These are phyloP conservation scores for Philhelius pedissequus DNA, from an alignment of 2,888 invertebrate species.

Conservation along the genomic window DNA sequence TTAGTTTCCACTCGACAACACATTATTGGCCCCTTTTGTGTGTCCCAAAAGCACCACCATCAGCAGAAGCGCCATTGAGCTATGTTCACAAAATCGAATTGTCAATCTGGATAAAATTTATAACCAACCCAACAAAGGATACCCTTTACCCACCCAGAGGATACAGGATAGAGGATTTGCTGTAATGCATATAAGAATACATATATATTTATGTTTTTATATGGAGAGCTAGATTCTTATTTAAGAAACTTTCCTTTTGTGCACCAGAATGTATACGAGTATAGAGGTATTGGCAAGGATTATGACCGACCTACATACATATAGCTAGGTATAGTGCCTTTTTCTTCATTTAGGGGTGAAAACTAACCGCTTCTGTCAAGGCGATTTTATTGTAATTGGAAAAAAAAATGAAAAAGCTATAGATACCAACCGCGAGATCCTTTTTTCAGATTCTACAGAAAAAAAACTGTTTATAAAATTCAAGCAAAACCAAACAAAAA, in stretches of 20 bases:
- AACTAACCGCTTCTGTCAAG: conserved; percentile 7
- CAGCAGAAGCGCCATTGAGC: conserved; percentile 60
- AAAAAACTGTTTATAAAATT: conserved; percentile 17
- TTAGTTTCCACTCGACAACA: conserved; percentile 67
- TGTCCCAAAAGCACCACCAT: conserved; percentile 28
- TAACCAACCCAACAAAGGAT: conserved; percentile 55
- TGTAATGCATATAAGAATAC: conserved; percentile 1
- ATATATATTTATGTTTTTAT: not conserved
- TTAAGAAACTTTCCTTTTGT: conserved; percentile 21
- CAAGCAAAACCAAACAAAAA: conserved; percentile 22
- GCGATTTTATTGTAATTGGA: conserved; percentile 53
- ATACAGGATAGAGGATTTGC: conserved; percentile 35
- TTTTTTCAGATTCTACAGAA: not conserved
- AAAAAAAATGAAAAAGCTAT: conserved; percentile 22
- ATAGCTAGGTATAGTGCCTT: not conserved
- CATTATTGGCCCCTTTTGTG: conserved; percentile 60
- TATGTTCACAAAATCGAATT: conserved; percentile 68
- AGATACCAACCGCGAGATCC: not conserved
- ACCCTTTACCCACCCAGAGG: not conserved
- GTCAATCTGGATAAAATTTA: conserved; percentile 66
- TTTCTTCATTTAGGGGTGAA: conserved; percentile 9
- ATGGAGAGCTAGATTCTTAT: conserved; percentile 3
- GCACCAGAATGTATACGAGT: no score
- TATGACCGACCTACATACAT: not conserved
- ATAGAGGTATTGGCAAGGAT: not conserved